These are phyloP conservation scores for Eriosoma lanigerum DNA, from an alignment of 1,140 invertebrate genomes.

Conservation along the genomic window DNA sequence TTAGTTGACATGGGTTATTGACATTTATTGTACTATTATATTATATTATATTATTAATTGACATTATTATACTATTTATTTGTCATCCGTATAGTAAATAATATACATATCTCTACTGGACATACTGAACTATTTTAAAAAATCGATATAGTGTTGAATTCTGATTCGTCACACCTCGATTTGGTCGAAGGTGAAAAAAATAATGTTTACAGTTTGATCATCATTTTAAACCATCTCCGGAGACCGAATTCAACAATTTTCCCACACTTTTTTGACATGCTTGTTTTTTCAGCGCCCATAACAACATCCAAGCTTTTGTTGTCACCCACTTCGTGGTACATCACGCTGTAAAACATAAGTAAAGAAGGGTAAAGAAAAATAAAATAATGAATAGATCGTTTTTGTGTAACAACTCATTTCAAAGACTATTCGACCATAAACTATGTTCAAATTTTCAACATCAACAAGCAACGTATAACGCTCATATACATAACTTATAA, in stretches of 20 bases:
- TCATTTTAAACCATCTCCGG: not conserved
- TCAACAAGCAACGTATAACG: no score
- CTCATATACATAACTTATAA: not conserved
- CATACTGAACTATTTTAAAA: not conserved
- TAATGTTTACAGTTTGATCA: slow-evolving; percentile 21
- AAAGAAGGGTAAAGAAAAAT: not conserved
- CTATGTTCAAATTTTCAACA: not conserved
- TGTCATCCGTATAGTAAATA: slow-evolving; percentile 9
- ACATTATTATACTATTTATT: not conserved
- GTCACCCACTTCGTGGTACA: not conserved
- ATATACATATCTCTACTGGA: not conserved
- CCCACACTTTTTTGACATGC: slow-evolving; percentile 48
- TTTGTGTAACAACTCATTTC: slow-evolving; percentile 29
- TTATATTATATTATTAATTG: no score
- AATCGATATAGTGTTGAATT: slow-evolving; percentile 6
- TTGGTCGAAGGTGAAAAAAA: not conserved
- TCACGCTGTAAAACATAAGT: not conserved
- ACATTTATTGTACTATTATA: no score
- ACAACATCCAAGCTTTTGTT: not conserved
- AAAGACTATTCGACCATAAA: slow-evolving; percentile 10
- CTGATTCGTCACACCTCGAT: slow-evolving; percentile 39
- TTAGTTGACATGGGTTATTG: not conserved
- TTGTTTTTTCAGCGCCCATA: slow-evolving; percentile 38
- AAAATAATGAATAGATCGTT: slow-evolving; percentile 13
- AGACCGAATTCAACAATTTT: slow-evolving; percentile 21